phyloP scores from a whole-genome alignment of 2,113 vertebrate genomes.

The Scomber colias region DNA sequence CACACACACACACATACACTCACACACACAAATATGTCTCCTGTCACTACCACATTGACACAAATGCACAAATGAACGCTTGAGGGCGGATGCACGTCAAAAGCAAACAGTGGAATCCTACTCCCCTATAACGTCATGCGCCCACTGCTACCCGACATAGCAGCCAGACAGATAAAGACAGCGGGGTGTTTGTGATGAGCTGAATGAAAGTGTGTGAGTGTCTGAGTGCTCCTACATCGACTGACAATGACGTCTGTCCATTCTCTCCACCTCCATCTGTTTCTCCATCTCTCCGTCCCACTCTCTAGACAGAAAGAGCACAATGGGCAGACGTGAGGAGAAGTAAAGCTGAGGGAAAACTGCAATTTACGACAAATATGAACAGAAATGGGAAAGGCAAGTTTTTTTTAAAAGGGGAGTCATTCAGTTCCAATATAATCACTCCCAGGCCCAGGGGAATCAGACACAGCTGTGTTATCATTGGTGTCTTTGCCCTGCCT shows the following conservation, averaged over 20 bases:
- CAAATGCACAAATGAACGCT: neutral
- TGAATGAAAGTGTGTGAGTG: constrained; percentile 69
- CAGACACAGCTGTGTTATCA: constrained; percentile 80
- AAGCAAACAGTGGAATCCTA: constrained; percentile 77
- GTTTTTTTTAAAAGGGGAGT: constrained; percentile 18
- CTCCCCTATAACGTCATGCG: constrained; percentile 71
- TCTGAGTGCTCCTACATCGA: constrained; percentile 65
- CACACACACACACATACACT: constrained; percentile 10
- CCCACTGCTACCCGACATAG: constrained; percentile 55
- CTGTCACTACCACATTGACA: constrained; percentile 27
- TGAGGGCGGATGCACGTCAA: constrained; percentile 65
- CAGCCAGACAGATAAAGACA: constrained; percentile 46
- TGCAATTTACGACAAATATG: constrained; percentile 21
- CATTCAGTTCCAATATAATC: constrained; percentile 69
- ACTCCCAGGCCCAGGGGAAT: constrained; percentile 66
- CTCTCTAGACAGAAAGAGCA: constrained; percentile 20
- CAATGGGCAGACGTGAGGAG: constrained; percentile 16
- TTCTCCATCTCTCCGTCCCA: constrained; percentile 46
- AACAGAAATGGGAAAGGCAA: constrained; percentile 32
- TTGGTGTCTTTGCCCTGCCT: constrained; percentile 71
- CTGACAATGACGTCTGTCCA: constrained; percentile 69
- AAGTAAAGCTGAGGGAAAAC: neutral
- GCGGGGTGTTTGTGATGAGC: constrained; percentile 51
- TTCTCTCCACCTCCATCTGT: constrained; percentile 59
- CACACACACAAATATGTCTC: constrained; percentile 30